Percentiles rank a stretch among this genome's conserved stretches.
These are phyloP conservation scores for Phengaris alcon DNA, from an alignment of 2,888 invertebrate genomes.

Conservation along the genomic window DNA sequence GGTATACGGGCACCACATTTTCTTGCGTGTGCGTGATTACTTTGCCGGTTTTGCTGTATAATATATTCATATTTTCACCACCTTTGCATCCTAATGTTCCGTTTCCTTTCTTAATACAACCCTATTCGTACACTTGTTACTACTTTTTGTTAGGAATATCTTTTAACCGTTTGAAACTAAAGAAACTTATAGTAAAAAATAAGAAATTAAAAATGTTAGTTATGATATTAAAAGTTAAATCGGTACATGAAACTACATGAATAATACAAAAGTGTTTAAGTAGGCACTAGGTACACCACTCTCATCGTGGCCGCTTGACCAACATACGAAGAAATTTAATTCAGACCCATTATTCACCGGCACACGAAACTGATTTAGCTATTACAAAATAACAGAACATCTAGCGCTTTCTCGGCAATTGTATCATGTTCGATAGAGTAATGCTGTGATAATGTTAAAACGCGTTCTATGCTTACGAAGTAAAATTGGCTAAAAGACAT, in stretches of 20 bases:
- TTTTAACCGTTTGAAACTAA: not conserved
- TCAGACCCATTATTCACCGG: slow-evolving; percentile 60
- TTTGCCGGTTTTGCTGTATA: slow-evolving; percentile 62
- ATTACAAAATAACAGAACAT: slow-evolving; percentile 44
- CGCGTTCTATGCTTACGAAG: not conserved
- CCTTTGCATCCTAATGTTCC: slow-evolving; percentile 70
- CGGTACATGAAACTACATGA: not conserved
- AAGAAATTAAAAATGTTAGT: not conserved
- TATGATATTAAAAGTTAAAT: not conserved
- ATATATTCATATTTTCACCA: slow-evolving; percentile 78
- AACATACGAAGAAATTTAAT: slow-evolving; percentile 59
- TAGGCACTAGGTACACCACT: slow-evolving; percentile 39
- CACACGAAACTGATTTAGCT: slow-evolving; percentile 47
- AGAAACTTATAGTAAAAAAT: not conserved
- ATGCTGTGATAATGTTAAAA: not conserved
- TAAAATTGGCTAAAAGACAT: not conserved
- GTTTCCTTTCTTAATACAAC: slow-evolving; percentile 50
- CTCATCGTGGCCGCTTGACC: slow-evolving; percentile 61
- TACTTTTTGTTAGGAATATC: not conserved
- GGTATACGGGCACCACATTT: slow-evolving; percentile 56
- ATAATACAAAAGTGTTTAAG: not conserved
- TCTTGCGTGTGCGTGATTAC: slow-evolving; percentile 76
- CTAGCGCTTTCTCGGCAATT: slow-evolving; percentile 29
- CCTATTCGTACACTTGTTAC: slow-evolving; percentile 27
- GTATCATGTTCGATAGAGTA: not conserved